Base-by-base conservation (phyloP, 2,888 invertebrate species). In the Drosophila histrio region DNA sequence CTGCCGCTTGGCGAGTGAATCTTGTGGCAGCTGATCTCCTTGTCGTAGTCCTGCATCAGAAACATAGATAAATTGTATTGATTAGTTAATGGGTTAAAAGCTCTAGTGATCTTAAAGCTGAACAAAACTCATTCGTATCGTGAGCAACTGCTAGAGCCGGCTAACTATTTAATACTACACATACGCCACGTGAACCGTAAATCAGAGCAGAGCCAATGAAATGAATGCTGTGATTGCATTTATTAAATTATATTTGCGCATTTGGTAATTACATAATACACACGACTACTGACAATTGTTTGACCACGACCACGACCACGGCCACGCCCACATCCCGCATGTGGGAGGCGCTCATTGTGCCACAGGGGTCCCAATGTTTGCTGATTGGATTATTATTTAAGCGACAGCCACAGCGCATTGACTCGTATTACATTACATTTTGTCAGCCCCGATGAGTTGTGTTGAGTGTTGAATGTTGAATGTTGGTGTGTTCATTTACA, bases 1-100 rank as follows among this genome's bases (percentile, higher is more conserved):
- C 73, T 79, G 62, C 82, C 84, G 73, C 85, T 67, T 13, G 91
- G 91, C 60, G 91, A 90, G 43, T 88, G 81, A 22, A 88, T 79
- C 70, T 91, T 91, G 65, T 91, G 90, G 73, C 87, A 87, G 60
- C 79, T 88, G 75, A 91, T 89, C 56, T 91, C 91, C 72, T 91
- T 91, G 59, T 91, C 91, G 64, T 84, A 91, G 36, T 91, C 91
- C 91, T 91, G 78, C 2, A 91, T 44, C 15, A 86, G 41, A 49
- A 22, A 21, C 36, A 36, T 28, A 8, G 8, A n/a, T n/a, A 43
- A 26, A 32, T 21, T 5, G n/a, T 1, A n/a, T n/a, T 30, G 13
- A 54, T 76, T 72, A 76, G 52, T 52, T 8, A 19, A 6, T 11
- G 3, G 26, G 8, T 28, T 28, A 0, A 2, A 17, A 2, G 26